Evolutionary conservation across 2,113 vertebrate genomes (phyloP).

Genomic region (Puntigrus tetrazona): DNA sequence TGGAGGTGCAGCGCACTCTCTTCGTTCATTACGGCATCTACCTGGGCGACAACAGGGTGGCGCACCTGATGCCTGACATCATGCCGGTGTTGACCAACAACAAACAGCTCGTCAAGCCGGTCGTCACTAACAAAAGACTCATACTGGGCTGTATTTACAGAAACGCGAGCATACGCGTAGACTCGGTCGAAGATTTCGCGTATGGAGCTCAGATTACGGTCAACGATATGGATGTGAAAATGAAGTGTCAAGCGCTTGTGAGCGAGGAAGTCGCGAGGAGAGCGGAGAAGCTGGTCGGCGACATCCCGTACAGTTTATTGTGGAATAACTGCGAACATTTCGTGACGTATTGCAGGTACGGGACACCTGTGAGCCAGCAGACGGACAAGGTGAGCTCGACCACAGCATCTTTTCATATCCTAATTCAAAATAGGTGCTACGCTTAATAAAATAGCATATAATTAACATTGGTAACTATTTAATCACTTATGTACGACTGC

Average conservation of each 20-base stretch:
- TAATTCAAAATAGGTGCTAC: no score
- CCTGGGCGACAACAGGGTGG: constrained; percentile 87
- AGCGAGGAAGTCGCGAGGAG: constrained; percentile 81
- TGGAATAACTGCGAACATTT: constrained; percentile 99
- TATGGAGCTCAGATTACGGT: constrained; percentile 84
- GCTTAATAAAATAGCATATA: background rate
- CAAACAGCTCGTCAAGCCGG: constrained; percentile 70
- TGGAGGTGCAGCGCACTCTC: constrained; percentile 88
- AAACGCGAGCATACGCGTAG: constrained; percentile 85
- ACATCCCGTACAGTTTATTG: constrained; percentile 85
- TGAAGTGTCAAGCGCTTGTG: constrained; percentile 69
- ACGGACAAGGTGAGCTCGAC: constrained; percentile 82
- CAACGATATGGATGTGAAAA: constrained; percentile 78
- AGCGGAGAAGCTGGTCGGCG: constrained; percentile 83
- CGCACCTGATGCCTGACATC: constrained; percentile 95
- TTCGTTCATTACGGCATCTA: constrained; percentile 94
- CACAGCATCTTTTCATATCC: no score
- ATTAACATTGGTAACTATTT: background rate
- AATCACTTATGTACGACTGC: no score
- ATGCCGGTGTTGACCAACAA: constrained; percentile 80
- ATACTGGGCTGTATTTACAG: constrained; percentile 83
- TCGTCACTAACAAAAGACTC: constrained; percentile 89
- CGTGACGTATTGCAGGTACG: constrained; percentile 89
- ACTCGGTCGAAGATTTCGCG: constrained; percentile 90
- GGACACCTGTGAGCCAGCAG: constrained; percentile 80